A percentile compares a stretch with the other conserved stretches of the same genome.
phyloP scores from a whole-genome alignment of 2,888 invertebrate species.

The Caenorhabditis sp. region DNA sequence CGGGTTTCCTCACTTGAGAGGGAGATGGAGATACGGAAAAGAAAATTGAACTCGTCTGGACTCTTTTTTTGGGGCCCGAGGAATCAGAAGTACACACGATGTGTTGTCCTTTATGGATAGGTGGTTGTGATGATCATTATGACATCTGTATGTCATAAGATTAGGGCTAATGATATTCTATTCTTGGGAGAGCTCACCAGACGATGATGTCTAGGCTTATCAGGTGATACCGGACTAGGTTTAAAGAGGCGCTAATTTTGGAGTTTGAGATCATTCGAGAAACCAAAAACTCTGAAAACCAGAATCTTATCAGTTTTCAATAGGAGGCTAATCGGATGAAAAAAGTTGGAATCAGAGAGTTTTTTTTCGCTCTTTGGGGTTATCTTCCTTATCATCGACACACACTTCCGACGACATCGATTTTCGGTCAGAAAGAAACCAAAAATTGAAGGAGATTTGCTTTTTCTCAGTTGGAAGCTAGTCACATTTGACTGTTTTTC shows the following conservation, averaged over 20 bases:
- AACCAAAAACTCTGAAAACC: neutral
- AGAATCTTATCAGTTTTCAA: too few species aligned
- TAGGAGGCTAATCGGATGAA: too few species aligned
- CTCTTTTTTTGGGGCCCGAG: neutral
- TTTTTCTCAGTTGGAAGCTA: too few species aligned
- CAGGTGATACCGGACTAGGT: neutral
- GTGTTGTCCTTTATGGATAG: neutral
- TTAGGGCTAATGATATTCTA: neutral
- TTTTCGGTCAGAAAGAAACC: constrained; percentile 4
- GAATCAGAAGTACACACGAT: neutral
- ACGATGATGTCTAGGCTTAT: neutral
- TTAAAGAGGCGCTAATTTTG: neutral
- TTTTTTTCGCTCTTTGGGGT: neutral
- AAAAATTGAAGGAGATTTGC: neutral
- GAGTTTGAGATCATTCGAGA: neutral
- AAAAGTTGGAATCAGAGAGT: too few species aligned
- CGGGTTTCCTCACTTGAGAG: constrained; percentile 24
- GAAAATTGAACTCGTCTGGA: constrained; percentile 13
- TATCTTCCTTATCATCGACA: neutral
- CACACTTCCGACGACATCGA: neutral
- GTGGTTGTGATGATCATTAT: neutral
- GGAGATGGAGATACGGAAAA: neutral
- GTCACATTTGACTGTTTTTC: too few species aligned
- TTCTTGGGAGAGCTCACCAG: neutral
- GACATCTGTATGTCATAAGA: neutral